A percentile compares a stretch with the other conserved stretches of the same genome.
Evolutionary conservation across 2,888 invertebrate genomes (phyloP).

Genomic region (Odontothrips loti): DNA sequence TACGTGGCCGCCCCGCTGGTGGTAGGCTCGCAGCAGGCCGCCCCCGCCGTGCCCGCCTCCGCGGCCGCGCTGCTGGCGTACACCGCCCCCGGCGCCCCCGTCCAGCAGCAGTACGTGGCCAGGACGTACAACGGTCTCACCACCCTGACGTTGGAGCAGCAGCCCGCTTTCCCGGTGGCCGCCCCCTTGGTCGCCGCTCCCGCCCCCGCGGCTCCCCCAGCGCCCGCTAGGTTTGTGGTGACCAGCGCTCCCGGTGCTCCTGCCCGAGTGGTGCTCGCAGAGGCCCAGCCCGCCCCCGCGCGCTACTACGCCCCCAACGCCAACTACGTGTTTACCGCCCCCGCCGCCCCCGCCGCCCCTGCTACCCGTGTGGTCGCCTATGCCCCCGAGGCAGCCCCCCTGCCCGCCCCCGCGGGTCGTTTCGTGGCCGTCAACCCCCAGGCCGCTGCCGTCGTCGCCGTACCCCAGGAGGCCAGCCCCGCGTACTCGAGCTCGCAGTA

Average conservation of each 20-base stretch:
- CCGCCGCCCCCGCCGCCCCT: not conserved
- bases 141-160: not conserved
- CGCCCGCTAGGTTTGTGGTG: slow-evolving; percentile 3
- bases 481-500: slow-evolving; percentile 20
- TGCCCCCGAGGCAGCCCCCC: not conserved
- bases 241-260: not conserved
- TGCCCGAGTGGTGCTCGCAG: not conserved
- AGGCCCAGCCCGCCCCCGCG: not conserved
- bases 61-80: not conserved
- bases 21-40: slow-evolving; percentile 8
- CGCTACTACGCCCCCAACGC: slow-evolving; percentile 10
- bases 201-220: not conserved
- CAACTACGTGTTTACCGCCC: not conserved
- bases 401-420: not conserved
- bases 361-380: not conserved
- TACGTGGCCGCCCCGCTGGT: not conserved
- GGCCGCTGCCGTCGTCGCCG: not conserved
- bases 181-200: not conserved
- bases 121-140: slow-evolving; percentile 19
- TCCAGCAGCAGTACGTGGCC: not conserved
- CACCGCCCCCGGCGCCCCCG: slow-evolving; percentile 9
- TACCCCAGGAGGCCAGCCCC: slow-evolving; percentile 16
- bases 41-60: slow-evolving; percentile 12
- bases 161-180: not conserved
- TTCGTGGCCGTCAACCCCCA: not conserved